Conservation (phyloP, 1,140 invertebrate species). For the Bactericera cockerelli region DNA sequence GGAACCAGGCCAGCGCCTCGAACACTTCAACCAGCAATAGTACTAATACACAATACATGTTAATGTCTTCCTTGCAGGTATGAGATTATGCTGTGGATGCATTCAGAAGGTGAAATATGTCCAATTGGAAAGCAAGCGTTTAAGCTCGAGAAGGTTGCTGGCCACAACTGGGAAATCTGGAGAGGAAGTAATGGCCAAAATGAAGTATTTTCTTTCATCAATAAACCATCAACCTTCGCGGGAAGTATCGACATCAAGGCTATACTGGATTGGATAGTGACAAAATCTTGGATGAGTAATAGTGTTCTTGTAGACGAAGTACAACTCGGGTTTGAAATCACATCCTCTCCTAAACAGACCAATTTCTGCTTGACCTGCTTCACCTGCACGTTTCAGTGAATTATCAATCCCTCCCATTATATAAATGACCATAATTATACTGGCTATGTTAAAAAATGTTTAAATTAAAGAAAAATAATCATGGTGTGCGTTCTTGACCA, state of each 20-base stretch:
- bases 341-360: background rate
- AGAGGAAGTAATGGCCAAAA: background rate
- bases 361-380: background rate
- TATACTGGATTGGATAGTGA: background rate
- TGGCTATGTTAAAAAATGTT: too few relatives aligned
- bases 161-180: background rate
- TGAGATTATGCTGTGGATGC: background rate
- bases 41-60: too few relatives aligned
- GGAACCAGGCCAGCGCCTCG: too few relatives aligned
- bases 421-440: too few relatives aligned
- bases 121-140: background rate
- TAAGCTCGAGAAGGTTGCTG: background rate
- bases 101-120: background rate
- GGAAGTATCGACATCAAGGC: background rate
- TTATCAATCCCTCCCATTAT: too few relatives aligned
- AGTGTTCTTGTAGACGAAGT: background rate
- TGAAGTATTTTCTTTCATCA: background rate
- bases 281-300: background rate
- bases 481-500: too few relatives aligned
- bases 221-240: background rate
- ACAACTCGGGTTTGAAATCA: background rate
- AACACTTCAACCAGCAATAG: too few relatives aligned
- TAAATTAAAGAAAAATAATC: too few relatives aligned
- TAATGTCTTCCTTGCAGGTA: conserved; percentile 3
- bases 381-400: too few relatives aligned